Evolutionary conservation across 2,113 vertebrate species (phyloP), one percentile per base, ranked within the genome.

Genomic region (Serinus canaria): DNA sequence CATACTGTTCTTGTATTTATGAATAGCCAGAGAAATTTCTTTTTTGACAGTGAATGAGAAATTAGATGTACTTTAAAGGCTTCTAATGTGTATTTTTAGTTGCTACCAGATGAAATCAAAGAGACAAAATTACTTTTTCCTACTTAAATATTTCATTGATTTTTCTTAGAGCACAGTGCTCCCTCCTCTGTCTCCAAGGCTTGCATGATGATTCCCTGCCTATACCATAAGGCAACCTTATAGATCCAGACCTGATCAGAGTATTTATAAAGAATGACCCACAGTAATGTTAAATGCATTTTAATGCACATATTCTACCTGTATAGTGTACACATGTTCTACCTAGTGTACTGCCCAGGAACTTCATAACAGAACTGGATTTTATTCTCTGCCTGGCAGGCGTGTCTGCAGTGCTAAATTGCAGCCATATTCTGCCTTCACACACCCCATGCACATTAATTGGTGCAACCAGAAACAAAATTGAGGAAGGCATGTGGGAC

Each of bases 131-230:
- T 69, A 96, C 76, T 77, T 95, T 94, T 90, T 90, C 62, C 69
- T 84, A 53, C 83, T 92, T 94, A 92, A 94, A 89, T 87, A 96
- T 96, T 94, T 96, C 53, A 95, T 93, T 94, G 93, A 94, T 95
- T 92, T 95, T 91, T 74, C 88, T 87, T 87, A 64, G 69, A 93
- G 67, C 23, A 33, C 56, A 22, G 8, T 47, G 39, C 63, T 91
- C 24, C 23, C 79, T 86, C 37, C 33, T 70, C 35, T 88, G 52
- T 68, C 60, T 81, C 44, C 44, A 72, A 78, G 53, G 69, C 2
- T 0, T 2, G 15, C 1, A 0, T 2, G 1, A 72, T 69, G 31
- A 41, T 83, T 93, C 76, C 55, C 52, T 49, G 43, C 28, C 76
- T 84, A 13, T 15, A 46, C 52, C 3, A 2, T 8, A 41, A 75